Evolutionary conservation across 2,797 vertebrate species (phyloP).

Genomic region (Pangasius macronema): DNA sequence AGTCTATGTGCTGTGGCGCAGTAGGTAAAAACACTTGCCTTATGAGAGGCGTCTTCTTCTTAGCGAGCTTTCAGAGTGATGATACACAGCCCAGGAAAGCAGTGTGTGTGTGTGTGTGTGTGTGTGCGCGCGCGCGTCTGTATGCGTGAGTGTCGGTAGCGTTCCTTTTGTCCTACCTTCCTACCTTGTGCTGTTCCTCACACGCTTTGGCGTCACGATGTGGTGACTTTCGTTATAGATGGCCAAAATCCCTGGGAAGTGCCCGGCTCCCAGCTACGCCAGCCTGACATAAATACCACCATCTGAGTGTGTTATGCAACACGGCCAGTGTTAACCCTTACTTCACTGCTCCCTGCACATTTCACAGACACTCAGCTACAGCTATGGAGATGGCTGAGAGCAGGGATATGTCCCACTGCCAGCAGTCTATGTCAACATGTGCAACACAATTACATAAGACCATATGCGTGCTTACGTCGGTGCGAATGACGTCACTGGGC

Average conservation of each 20-base stretch:
- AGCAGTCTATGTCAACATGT: neutral
- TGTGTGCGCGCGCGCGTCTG: no score
- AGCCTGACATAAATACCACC: conserved; percentile 51
- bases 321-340: conserved; percentile 62
- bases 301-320: conserved; percentile 72
- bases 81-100: conserved; percentile 18
- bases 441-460: conserved; percentile 6
- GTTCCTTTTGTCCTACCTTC: conserved; percentile 20
- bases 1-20: conserved; percentile 50
- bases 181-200: conserved; percentile 11
- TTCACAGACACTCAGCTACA: neutral
- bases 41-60: conserved; percentile 23
- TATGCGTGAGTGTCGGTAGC: no score
- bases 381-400: neutral
- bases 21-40: conserved; percentile 56
- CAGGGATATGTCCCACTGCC: neutral
- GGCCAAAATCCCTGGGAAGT: neutral
- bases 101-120: neutral
- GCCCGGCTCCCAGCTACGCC: conserved; percentile 41
- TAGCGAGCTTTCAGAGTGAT: neutral
- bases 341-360: neutral
- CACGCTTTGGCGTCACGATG: neutral
- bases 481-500: conserved; percentile 10
- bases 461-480: conserved; percentile 3
- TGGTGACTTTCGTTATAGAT: neutral